phyloP scores from a whole-genome alignment of 1,140 invertebrate species.

The Eupristina koningsbergeri region DNA sequence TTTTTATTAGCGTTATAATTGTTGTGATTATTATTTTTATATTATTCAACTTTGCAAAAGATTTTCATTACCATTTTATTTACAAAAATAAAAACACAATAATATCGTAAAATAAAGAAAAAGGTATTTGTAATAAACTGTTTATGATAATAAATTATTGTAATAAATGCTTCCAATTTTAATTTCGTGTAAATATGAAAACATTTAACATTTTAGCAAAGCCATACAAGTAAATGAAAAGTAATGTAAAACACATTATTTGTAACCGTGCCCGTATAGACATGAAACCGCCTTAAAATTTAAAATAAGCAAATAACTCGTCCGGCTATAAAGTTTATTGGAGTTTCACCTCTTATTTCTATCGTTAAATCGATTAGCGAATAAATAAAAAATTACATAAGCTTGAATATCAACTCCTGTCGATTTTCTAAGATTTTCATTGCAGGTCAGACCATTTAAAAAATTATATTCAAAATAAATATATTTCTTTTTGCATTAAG shows the following conservation, averaged over 20 bases:
- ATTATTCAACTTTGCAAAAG: too few relatives aligned
- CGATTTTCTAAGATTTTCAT: too few relatives aligned
- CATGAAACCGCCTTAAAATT: not conserved
- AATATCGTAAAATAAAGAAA: not conserved
- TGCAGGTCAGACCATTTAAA: too few relatives aligned
- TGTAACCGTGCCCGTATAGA: not conserved
- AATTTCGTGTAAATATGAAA: not conserved
- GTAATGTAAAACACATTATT: not conserved
- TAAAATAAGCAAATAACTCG: constrained; percentile 24
- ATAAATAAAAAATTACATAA: constrained; percentile 20
- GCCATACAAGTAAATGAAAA: not conserved
- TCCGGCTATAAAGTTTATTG: constrained; percentile 23
- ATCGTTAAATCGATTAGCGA: constrained; percentile 5
- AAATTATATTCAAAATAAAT: too few relatives aligned
- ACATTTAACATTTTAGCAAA: not conserved
- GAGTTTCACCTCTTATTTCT: constrained; percentile 14
- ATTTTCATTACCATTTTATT: not conserved
- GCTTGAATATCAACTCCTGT: not conserved
- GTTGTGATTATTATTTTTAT: too few relatives aligned
- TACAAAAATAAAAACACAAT: not conserved
- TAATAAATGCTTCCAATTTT: too few relatives aligned
- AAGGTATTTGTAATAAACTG: too few relatives aligned
- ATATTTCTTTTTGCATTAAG: too few relatives aligned
- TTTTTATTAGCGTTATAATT: too few relatives aligned
- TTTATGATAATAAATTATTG: too few relatives aligned